phyloP scores from a whole-genome alignment of 92 coral and sea anemone genomes.

The Porites lobata region DNA sequence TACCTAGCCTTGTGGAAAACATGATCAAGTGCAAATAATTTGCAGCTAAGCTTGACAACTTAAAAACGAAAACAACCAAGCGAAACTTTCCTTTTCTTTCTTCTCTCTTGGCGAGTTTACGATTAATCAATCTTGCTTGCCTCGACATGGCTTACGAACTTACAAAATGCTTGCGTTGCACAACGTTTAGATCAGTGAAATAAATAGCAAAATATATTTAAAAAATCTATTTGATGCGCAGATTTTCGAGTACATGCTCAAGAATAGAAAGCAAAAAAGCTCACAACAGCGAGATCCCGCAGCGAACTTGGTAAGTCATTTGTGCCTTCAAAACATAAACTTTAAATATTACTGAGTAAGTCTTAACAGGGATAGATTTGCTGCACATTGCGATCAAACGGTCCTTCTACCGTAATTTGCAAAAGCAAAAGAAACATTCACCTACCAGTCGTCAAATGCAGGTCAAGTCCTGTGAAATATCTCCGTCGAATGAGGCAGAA shows the following conservation, averaged over 20 bases:
- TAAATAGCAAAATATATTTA: not conserved
- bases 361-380: not conserved
- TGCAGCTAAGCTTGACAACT: not conserved
- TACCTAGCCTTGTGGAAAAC: not conserved
- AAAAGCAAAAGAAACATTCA: not conserved
- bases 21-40: not conserved
- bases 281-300: not conserved
- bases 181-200: not conserved
- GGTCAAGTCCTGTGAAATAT: not conserved
- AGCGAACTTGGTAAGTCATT: not conserved
- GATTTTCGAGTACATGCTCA: not conserved
- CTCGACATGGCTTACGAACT: not conserved
- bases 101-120: no score
- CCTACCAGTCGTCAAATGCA: not conserved
- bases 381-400: not conserved
- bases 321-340: no score
- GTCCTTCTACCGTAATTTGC: no score
- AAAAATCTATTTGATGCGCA: not conserved
- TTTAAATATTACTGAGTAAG: no score
- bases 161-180: not conserved
- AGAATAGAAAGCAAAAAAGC: not conserved
- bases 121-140: not conserved
- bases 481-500: conserved; percentile 11
- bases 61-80: not conserved
- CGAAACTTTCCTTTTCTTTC: not conserved